Conservation (phyloP, 2,113 vertebrate species). For the Crotophaga sulcirostris region DNA sequence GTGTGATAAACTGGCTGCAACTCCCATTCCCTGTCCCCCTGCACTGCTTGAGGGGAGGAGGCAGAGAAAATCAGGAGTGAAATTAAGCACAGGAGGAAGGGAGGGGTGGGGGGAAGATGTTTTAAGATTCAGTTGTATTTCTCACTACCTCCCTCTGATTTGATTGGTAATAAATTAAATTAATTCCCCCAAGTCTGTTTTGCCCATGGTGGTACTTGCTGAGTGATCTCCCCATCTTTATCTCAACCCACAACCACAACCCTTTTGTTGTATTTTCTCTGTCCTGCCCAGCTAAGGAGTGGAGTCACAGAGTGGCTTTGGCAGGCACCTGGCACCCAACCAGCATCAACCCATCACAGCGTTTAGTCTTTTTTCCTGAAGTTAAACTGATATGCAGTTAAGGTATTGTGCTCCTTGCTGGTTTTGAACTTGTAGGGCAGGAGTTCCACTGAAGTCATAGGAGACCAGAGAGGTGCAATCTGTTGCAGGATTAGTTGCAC, state of each 20-base stretch:
- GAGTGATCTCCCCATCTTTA: not conserved
- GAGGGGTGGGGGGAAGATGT: not conserved
- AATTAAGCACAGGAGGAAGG: not conserved
- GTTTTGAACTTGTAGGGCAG: not conserved
- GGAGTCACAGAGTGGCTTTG: not conserved
- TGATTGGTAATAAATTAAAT: not conserved
- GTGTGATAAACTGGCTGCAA: not conserved
- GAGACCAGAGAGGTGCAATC: not conserved
- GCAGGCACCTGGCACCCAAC: not conserved
- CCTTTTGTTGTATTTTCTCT: not conserved
- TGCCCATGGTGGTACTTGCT: fast-evolving
- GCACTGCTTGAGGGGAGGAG: not conserved
- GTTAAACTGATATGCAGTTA: not conserved
- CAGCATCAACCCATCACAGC: not conserved
- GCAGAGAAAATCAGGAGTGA: not conserved
- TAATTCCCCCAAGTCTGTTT: not conserved
- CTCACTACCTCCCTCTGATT: not conserved
- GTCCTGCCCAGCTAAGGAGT: not conserved
- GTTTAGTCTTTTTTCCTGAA: not conserved
- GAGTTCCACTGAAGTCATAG: not conserved
- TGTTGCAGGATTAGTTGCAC: not conserved
- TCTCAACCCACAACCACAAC: not conserved
- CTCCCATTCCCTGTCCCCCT: not conserved
- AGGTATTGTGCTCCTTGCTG: not conserved
- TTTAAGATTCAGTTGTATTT: not conserved